phyloP scores from a whole-genome alignment of 2,888 invertebrate genomes.

The Drosophila melanosoma region DNA sequence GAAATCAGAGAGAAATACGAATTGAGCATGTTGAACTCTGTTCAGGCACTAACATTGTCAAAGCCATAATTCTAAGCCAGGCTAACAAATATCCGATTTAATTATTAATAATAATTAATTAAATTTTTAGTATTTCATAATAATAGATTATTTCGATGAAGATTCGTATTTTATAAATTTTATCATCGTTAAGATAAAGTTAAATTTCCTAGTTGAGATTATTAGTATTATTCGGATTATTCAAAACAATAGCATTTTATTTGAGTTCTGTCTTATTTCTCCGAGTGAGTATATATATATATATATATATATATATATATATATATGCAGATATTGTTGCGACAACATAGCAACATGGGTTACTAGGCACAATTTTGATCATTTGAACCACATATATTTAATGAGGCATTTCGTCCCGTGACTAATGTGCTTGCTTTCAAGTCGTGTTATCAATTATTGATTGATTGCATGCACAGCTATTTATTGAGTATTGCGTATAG shows the following conservation, averaged over 20 bases:
- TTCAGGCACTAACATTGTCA: background rate
- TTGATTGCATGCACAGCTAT: conserved; percentile 5
- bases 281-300: background rate
- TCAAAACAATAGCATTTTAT: background rate
- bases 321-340: background rate
- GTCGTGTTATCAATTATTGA: conserved; percentile 17
- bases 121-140: background rate
- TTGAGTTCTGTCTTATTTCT: background rate
- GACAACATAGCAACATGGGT: background rate
- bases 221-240: too few relatives aligned
- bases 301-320: background rate
- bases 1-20: background rate
- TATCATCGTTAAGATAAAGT: too few relatives aligned
- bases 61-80: background rate
- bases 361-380: background rate
- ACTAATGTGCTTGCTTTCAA: background rate
- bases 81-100: background rate
- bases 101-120: too few relatives aligned
- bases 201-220: background rate
- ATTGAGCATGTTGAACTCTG: background rate
- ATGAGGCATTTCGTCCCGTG: background rate
- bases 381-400: background rate
- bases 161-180: background rate
- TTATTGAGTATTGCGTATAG: background rate
- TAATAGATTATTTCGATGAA: background rate